Conservation (phyloP, 2,888 invertebrate species). For the Drosophila paramelanica region DNA sequence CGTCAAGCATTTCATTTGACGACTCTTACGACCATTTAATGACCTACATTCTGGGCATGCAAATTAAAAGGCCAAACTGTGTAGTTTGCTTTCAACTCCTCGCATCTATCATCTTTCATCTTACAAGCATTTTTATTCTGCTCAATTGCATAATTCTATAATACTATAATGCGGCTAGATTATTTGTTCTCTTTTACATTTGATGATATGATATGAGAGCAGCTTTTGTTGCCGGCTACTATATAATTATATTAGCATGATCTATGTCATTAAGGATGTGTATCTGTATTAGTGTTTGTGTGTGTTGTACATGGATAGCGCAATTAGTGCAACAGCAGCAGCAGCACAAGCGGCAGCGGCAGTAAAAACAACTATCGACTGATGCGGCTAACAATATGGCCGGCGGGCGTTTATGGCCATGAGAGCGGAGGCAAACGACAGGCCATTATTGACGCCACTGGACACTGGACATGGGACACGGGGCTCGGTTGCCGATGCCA, state of each 20-base stretch:
- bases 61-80: constrained; percentile 35
- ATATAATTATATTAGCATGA: constrained; percentile 81
- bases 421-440: constrained; percentile 69
- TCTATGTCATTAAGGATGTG: constrained; percentile 72
- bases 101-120: constrained; percentile 16
- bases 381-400: constrained; percentile 74
- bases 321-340: constrained; percentile 69
- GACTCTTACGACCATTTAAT: constrained; percentile 51
- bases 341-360: constrained; percentile 21
- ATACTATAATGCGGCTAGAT: constrained; percentile 25
- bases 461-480: constrained; percentile 50
- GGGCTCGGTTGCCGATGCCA: constrained; percentile 32
- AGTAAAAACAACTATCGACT: constrained; percentile 71
- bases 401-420: constrained; percentile 78
- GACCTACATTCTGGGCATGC: constrained; percentile 53
- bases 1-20: constrained; percentile 54
- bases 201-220: constrained; percentile 64
- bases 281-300: constrained; percentile 11
- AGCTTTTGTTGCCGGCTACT: constrained; percentile 54
- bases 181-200: constrained; percentile 49
- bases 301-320: constrained; percentile 50
- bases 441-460: constrained; percentile 81
- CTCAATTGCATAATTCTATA: constrained; percentile 51
- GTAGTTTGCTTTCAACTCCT: constrained; percentile 26
- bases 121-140: constrained; percentile 3